Evolutionary conservation across 1,140 invertebrate species (phyloP).

Genomic region (Drosophila neocordata): DNA sequence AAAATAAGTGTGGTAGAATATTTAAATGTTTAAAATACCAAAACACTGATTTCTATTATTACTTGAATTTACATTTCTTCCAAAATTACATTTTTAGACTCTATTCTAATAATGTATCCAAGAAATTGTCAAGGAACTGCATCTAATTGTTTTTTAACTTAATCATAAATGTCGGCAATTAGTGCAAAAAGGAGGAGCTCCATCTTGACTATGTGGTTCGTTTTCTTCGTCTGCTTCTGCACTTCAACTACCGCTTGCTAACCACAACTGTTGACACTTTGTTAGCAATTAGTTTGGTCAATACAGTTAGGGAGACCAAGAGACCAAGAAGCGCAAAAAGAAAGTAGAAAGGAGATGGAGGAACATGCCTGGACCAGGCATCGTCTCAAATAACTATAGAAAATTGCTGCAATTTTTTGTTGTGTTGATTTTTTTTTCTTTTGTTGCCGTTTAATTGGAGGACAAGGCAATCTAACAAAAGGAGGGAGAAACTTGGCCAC

Average conservation of each 20-base stretch:
- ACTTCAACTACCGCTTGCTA: conserved; percentile 1
- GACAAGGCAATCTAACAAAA: conserved; percentile 21
- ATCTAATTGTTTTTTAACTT: conserved; percentile 75
- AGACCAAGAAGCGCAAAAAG: background rate
- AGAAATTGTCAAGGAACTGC: conserved; percentile 41
- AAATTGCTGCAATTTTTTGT: conserved; percentile 63
- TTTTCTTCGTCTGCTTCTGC: conserved; percentile 14
- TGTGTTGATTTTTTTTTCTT: conserved; percentile 18
- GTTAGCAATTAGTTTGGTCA: conserved; percentile 75
- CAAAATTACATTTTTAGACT: too few species aligned
- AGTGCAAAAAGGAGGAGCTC: conserved; percentile 30
- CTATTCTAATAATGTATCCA: background rate
- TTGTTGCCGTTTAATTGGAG: conserved; percentile 63
- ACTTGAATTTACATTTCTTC: too few species aligned
- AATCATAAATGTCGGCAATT: conserved; percentile 72
- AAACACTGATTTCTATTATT: background rate
- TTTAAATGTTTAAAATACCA: conserved; percentile 2
- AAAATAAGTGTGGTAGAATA: too few species aligned
- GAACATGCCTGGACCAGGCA: conserved; percentile 55
- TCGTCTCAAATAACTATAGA: conserved; percentile 47
- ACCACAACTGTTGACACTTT: conserved; percentile 76
- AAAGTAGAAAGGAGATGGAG: conserved; percentile 17
- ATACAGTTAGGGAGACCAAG: conserved; percentile 29
- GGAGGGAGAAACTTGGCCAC: conserved; percentile 9
- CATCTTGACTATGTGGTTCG: conserved; percentile 5